A percentile compares a stretch with the other conserved stretches of the same genome.
Evolutionary conservation across 2,113 vertebrate species (phyloP).

Genomic region (Silurus asotus): DNA sequence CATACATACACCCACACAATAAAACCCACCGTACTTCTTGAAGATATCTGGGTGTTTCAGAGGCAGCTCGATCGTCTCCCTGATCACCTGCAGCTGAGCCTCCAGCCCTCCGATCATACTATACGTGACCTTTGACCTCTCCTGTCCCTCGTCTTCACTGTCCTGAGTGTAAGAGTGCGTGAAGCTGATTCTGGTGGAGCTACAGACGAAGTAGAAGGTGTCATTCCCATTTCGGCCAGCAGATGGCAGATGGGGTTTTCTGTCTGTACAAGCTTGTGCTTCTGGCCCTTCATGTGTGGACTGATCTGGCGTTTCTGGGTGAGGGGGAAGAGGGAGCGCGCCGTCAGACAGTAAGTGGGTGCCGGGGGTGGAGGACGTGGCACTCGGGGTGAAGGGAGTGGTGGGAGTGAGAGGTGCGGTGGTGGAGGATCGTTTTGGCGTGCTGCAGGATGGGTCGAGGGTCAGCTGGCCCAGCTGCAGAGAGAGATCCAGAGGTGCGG

Average conservation of each 20-base stretch:
- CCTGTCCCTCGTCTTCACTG: slow-evolving; percentile 33
- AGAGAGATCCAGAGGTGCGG: slow-evolving; percentile 74
- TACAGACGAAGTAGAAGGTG: slow-evolving; percentile 83
- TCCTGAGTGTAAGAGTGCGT: slow-evolving; percentile 40
- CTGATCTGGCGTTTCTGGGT: slow-evolving; percentile 14
- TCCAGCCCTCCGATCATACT: slow-evolving; percentile 89
- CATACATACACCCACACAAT: too few species aligned
- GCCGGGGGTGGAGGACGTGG: background rate
- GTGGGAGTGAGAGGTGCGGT: slow-evolving; percentile 16
- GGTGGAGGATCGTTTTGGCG: slow-evolving; percentile 62
- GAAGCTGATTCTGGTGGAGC: slow-evolving; percentile 77
- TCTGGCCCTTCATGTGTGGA: background rate
- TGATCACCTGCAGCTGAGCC: slow-evolving; percentile 82
- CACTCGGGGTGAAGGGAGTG: background rate
- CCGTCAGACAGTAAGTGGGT: background rate
- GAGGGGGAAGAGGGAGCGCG: background rate
- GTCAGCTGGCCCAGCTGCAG: slow-evolving; percentile 75
- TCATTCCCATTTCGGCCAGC: slow-evolving; percentile 63
- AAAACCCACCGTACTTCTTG: slow-evolving; percentile 80
- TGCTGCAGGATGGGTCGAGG: slow-evolving; percentile 76
- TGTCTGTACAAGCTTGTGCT: background rate
- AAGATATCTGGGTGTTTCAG: slow-evolving; percentile 88
- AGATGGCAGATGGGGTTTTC: slow-evolving; percentile 46
- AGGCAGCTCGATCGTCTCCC: slow-evolving; percentile 90
- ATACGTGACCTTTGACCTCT: slow-evolving; percentile 79